Evolutionary conservation across 2,797 vertebrate genomes (phyloP), one percentile per base, ranked within the genome.

Genomic region (Carapus acus): DNA sequence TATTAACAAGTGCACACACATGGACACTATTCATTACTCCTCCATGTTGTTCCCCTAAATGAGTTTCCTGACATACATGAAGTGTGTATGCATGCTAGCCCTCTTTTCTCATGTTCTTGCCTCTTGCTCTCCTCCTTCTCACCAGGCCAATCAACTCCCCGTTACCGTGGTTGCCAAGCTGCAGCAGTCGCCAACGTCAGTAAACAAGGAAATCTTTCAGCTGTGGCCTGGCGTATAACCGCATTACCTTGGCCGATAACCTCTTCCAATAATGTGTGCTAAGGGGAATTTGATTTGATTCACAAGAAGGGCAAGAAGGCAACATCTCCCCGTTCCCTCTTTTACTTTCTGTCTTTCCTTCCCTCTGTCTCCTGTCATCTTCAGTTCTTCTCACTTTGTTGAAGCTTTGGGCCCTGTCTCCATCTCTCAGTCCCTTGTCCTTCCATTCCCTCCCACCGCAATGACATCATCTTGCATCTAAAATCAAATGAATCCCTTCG

Each of bases 271-370:
- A 94, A 94, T 90, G 92, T 89, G 88, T 78, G 92, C 96, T 97
- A 96, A 96, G 91, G 90, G 92, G 83, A 92, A 93, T 94, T 93
- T 93, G 90, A 96, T 97, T 94, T 93, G 92, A 95, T 92, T 94
- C 85, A 52, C 76, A 50, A 75, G 58, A 70, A 78, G 72, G 73
- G 68, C 69, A 74, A 67, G 69, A 73, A 77, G 73, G 73, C 60
- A 76, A 71, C 75, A 77, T 79, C 74, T 78, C 59, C 67, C 50
- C 66, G 46, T 22, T 23, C 43, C 36, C 16, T n/a, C 15, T 8
- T 17, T 14, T 8, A 9, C 43, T 16, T 67, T 67, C 52, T 65
- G 47, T 16, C 53, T 54, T 45, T 36, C 49, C 65, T 57, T 20
- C 46, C 56, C 56, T 64, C 52, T 58, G 43, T 29, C 46, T 45